Base-by-base conservation (phyloP, 2,113 vertebrate genomes). In the Narcine bancroftii region DNA sequence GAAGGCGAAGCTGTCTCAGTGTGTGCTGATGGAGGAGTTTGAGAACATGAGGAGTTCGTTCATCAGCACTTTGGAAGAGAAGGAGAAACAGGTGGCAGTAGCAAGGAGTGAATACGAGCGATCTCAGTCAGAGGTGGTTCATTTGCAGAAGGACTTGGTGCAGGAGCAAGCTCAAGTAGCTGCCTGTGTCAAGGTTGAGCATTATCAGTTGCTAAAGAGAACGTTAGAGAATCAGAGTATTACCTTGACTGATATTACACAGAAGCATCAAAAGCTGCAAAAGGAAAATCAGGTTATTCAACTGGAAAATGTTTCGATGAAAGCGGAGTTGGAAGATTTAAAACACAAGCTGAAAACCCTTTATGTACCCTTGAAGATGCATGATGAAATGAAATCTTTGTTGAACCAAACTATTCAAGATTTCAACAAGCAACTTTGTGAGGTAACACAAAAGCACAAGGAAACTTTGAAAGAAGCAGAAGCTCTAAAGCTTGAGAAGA, bases 31-130 rank as follows among this genome's bases (percentile, higher is more conserved):
- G 0, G 98, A 99, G 94, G 96, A 95, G 77, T 99, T 98, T 42
- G 98, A 99, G 92, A 97, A 95, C 94, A 96, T 99, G 98, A 98
- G 96, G 95, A 97, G 96, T 92, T 95, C 95, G 3, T 93, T 99
- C 42, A 96, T 97, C 1, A 95, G 94, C 0, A 97, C 98, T 0
- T 95, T 97, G 5, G 97, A 95, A 0, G 98, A 98, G 94, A 99
- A 98, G 89, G 96, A 97, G 0, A 95, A 95, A 65, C 97, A 95
- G 93, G 24, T 98, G 0, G 95, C 94, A 0, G 97, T 98, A 94
- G 73, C 96, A 93, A 95, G 97, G 71, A 96, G 96, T 75, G 96
- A 98, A 93, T 93, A 95, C 0, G 96, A 96, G 3, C 96, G 95
- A 0, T 95, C 97, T 6, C 95, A 96, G 92, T 95, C 95, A 72